Percentiles rank a stretch among this genome's conserved stretches.
phyloP scores from a whole-genome alignment of 1,140 invertebrate genomes.

The Orchestia grillus region DNA sequence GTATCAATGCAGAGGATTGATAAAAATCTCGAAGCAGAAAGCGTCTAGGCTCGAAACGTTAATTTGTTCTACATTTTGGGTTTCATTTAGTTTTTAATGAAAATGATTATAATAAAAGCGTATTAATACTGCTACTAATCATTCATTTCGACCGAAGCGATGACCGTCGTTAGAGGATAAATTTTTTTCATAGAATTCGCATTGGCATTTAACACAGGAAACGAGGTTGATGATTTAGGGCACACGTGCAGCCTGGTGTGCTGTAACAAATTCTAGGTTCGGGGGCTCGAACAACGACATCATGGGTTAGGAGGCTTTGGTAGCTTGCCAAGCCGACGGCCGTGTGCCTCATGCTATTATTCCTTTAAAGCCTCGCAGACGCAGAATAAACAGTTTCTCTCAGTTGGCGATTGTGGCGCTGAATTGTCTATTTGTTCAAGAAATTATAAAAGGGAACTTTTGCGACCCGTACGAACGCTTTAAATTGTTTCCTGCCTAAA shows the following conservation, averaged over 20 bases:
- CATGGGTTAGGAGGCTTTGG: neutral
- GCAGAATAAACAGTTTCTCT: neutral
- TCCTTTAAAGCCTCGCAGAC: neutral
- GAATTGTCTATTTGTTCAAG: neutral
- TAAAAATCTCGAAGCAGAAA: neutral
- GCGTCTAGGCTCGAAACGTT: no score
- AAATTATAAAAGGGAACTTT: neutral
- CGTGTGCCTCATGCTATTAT: neutral
- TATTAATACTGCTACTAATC: neutral
- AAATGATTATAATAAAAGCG: neutral
- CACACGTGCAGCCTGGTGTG: neutral
- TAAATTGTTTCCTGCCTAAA: neutral
- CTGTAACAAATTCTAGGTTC: neutral
- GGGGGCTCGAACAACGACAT: neutral
- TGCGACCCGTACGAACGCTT: neutral
- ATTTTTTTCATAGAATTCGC: neutral
- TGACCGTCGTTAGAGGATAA: neutral
- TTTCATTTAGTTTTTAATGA: neutral
- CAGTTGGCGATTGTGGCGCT: neutral
- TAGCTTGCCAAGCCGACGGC: neutral
- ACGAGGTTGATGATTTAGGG: neutral
- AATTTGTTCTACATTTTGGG: neutral
- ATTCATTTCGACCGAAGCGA: neutral
- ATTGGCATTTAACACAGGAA: neutral
- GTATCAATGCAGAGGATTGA: neutral